phyloP scores from a whole-genome alignment of 2,888 invertebrate genomes.

The Serripes groenlandicus region DNA sequence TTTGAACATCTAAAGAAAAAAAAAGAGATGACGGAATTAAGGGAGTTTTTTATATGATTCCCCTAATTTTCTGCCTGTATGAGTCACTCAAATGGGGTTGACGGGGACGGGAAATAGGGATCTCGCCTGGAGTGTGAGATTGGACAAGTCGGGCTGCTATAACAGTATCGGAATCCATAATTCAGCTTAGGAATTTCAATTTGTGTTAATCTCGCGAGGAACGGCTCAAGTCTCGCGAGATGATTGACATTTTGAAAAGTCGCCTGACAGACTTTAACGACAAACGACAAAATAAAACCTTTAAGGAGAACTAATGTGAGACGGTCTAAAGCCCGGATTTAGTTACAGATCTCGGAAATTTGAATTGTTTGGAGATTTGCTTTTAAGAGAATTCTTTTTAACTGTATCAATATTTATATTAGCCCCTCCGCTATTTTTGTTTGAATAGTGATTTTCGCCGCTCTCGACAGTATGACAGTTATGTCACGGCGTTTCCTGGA shows the following conservation, averaged over 20 bases:
- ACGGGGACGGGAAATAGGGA: slow-evolving; percentile 13
- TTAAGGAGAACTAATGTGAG: neutral
- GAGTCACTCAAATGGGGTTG: slow-evolving; percentile 2
- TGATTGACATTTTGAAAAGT: slow-evolving; percentile 35
- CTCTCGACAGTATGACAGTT: too few relatives aligned
- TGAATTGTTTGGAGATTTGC: too few relatives aligned
- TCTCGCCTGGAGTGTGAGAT: slow-evolving; percentile 17
- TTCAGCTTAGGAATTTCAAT: slow-evolving; percentile 29
- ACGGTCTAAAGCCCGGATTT: neutral
- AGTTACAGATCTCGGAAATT: neutral
- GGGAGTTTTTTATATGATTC: neutral
- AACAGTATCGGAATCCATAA: slow-evolving; percentile 27
- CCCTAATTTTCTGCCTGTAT: slow-evolving; percentile 21
- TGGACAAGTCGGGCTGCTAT: slow-evolving; percentile 1
- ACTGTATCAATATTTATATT: too few relatives aligned
- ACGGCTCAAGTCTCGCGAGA: slow-evolving; percentile 21
- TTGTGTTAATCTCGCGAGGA: slow-evolving; percentile 29
- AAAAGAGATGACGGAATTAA: neutral
- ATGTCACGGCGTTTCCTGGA: too few relatives aligned
- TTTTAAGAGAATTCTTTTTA: too few relatives aligned
- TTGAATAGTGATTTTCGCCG: too few relatives aligned
- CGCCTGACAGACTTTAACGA: slow-evolving; percentile 26
- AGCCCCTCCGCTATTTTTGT: too few relatives aligned
- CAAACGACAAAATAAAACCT: slow-evolving; percentile 4
- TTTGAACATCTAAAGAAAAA: too few relatives aligned